These are phyloP conservation scores for Anabas testudineus DNA, from an alignment of 2,797 vertebrate genomes.

Conservation along the genomic window DNA sequence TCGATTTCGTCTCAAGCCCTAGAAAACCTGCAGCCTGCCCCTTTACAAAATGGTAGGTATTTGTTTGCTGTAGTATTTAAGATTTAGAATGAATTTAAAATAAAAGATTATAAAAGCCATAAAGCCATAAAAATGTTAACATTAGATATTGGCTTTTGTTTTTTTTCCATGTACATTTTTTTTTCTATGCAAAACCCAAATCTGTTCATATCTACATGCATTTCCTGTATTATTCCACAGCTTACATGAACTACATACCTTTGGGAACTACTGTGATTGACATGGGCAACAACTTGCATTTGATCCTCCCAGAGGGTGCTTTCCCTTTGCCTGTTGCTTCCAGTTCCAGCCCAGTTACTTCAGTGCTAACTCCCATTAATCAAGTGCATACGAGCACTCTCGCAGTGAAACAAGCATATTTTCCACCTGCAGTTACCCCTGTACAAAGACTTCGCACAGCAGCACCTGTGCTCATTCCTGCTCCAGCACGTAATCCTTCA, in stretches of 20 bases:
- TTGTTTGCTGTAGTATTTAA: background rate
- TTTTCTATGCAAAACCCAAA: no score
- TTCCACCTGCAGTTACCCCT: slow-evolving; percentile 10
- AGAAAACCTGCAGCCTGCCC: slow-evolving; percentile 41
- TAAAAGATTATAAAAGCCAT: no score
- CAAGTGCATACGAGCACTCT: slow-evolving; percentile 11
- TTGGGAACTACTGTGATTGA: slow-evolving; percentile 76
- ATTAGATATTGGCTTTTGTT: no score
- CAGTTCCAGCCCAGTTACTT: slow-evolving; percentile 52
- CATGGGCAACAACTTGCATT: slow-evolving; percentile 79
- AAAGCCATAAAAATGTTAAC: no score
- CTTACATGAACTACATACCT: slow-evolving; percentile 75
- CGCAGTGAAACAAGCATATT: slow-evolving; percentile 12
- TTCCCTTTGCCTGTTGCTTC: slow-evolving; percentile 74
- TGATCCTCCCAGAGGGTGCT: slow-evolving; percentile 82
- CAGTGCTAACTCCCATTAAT: slow-evolving; percentile 66
- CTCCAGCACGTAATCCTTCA: slow-evolving; percentile 38
- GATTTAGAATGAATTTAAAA: no score
- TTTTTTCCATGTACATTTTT: no score
- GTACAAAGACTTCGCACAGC: slow-evolving; percentile 47
- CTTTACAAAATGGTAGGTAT: slow-evolving; percentile 73
- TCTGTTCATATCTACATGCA: background rate
- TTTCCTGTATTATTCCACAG: slow-evolving; percentile 49
- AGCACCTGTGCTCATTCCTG: slow-evolving; percentile 59
- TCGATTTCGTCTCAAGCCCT: slow-evolving; percentile 6